phyloP scores from a whole-genome alignment of 1,140 invertebrate genomes.

The Tetragnatha versicolor region DNA sequence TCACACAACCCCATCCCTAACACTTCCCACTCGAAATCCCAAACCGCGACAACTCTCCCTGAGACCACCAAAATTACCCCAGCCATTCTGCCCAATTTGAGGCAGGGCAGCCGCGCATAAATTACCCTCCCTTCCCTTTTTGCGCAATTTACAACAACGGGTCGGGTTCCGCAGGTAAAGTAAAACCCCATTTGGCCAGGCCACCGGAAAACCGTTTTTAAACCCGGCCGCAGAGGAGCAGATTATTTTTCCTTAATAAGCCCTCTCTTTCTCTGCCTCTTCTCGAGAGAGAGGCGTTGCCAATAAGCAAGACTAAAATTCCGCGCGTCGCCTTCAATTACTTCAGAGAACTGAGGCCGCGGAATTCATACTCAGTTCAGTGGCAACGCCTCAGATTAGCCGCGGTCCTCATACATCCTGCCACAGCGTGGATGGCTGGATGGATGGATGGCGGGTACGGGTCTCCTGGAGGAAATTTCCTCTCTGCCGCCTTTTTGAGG shows the following conservation, averaged over 20 bases:
- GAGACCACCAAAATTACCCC: background rate
- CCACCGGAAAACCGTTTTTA: constrained; percentile 31
- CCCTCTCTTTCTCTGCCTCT: too few species aligned
- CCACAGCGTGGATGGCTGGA: constrained; percentile 13
- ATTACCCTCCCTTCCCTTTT: background rate
- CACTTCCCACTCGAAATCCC: too few species aligned
- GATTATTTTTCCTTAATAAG: constrained; percentile 54
- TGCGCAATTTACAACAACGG: too few species aligned
- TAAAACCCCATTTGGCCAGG: constrained; percentile 43
- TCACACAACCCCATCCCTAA: too few species aligned
- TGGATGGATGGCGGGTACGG: constrained; percentile 16
- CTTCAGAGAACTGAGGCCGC: constrained; percentile 31
- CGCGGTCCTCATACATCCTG: constrained; percentile 23
- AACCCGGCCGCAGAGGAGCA: constrained; percentile 38
- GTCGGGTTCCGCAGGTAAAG: constrained; percentile 26
- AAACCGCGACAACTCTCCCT: too few species aligned
- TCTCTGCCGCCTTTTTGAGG: background rate
- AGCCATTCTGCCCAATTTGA: constrained; percentile 3
- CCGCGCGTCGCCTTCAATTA: constrained; percentile 51
- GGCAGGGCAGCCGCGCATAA: too few species aligned
- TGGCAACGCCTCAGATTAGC: constrained; percentile 43
- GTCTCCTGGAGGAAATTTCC: constrained; percentile 25
- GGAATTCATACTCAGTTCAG: constrained; percentile 41
- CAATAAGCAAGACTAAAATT: constrained; percentile 53
- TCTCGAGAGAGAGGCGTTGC: too few species aligned